A percentile compares a stretch with the other conserved stretches of the same genome.
Evolutionary conservation across 1,140 invertebrate species (phyloP).

Genomic region (Eueides isabella): DNA sequence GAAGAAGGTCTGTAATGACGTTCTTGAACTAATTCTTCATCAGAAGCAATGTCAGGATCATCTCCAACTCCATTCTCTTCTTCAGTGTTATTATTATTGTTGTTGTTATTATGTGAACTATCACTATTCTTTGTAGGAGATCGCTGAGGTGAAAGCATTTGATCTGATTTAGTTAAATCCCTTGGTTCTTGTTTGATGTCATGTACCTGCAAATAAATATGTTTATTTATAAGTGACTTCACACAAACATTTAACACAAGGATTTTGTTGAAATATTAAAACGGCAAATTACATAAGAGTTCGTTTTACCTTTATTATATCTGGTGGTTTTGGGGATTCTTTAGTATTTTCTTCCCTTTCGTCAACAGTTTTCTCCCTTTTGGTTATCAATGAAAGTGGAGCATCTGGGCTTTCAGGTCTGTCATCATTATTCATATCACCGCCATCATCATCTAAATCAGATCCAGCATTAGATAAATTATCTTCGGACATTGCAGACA

Average conservation of each 20-base stretch:
- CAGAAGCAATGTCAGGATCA: conserved; percentile 72
- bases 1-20: conserved; percentile 71
- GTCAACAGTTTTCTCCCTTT: conserved; percentile 76
- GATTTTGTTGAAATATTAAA: neutral
- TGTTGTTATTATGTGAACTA: conserved; percentile 71
- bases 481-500: conserved; percentile 84
- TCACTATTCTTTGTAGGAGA: conserved; percentile 81
- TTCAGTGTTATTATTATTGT: conserved; percentile 81
- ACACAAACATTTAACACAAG: neutral
- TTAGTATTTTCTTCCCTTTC: conserved; percentile 65
- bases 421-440: conserved; percentile 79
- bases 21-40: conserved; percentile 73
- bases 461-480: conserved; percentile 83
- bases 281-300: neutral
- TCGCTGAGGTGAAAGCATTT: conserved; percentile 69
- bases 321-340: conserved; percentile 78
- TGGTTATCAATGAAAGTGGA: conserved; percentile 86
- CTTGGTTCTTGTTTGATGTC: conserved; percentile 82
- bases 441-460: conserved; percentile 85
- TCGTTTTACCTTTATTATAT: conserved; percentile 76
- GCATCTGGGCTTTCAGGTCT: conserved; percentile 85
- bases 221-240: neutral
- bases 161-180: conserved; percentile 79
- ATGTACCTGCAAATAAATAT: conserved; percentile 62
- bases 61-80: conserved; percentile 75